Conservation (phyloP, 2,113 vertebrate species). For the Brachypodius melanocephalos region DNA sequence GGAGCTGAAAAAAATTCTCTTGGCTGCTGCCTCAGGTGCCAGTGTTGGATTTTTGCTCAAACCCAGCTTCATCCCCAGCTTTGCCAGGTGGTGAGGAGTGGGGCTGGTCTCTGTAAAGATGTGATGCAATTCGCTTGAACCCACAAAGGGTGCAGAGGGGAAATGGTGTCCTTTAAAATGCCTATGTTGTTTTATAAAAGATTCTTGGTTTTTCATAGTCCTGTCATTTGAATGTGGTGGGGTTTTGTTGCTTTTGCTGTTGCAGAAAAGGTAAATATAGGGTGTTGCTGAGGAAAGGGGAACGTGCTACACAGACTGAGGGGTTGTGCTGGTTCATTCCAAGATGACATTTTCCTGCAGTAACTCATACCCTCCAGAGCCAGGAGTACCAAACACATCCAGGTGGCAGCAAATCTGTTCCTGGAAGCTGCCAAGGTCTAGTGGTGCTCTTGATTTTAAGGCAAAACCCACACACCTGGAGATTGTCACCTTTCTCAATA, state of each 20-base stretch:
- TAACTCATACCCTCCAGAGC: neutral
- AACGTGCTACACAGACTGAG: neutral
- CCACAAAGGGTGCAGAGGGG: neutral
- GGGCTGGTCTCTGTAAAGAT: neutral
- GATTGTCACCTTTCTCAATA: neutral
- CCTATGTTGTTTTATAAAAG: neutral
- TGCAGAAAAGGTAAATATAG: neutral
- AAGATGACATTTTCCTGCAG: neutral
- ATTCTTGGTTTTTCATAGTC: neutral
- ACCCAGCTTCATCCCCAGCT: neutral
- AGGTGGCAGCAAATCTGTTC: neutral
- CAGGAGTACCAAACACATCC: neutral
- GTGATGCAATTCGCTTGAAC: neutral
- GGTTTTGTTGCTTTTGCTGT: neutral
- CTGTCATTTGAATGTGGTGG: neutral
- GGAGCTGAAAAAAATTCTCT: neutral
- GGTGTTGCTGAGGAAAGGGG: neutral
- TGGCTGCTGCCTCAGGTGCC: neutral
- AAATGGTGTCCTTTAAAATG: neutral
- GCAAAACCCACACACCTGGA: neutral
- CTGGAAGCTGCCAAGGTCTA: neutral
- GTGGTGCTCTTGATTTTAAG: neutral
- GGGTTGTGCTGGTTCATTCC: neutral
- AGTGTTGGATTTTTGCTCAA: neutral
- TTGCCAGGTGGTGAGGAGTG: neutral